Evolutionary conservation across 2,797 vertebrate species (phyloP).

Genomic region (Sebastes itinus): DNA sequence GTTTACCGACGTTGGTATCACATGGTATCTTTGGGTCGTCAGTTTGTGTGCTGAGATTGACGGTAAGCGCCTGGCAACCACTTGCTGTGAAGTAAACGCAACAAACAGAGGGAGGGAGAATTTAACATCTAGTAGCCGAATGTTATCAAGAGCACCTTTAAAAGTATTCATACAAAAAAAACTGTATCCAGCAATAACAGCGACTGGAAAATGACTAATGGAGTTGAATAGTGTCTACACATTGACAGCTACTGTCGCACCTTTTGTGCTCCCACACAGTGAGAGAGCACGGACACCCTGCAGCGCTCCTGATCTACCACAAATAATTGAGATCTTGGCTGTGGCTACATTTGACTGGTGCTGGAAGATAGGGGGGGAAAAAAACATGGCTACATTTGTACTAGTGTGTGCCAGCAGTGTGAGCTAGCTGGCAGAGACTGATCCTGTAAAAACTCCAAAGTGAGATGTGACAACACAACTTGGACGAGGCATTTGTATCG

Average conservation of each 20-base stretch:
- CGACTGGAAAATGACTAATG: conserved; percentile 11
- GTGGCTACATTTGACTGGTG: conserved; percentile 3
- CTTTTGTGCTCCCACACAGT: conserved; percentile 21
- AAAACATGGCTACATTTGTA: conserved; percentile 21
- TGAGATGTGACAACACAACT: conserved; percentile 43
- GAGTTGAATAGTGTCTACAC: neutral
- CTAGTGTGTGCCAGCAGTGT: conserved; percentile 22
- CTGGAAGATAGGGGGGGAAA: neutral
- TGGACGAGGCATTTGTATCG: conserved; percentile 48
- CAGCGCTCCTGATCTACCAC: conserved; percentile 28
- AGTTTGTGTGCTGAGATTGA: neutral
- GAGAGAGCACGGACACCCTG: conserved; percentile 23
- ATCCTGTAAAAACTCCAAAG: conserved; percentile 41
- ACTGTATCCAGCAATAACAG: neutral
- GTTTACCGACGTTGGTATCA: too few relatives aligned
- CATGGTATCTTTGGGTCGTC: too few relatives aligned
- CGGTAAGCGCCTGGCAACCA: too few relatives aligned
- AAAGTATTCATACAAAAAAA: neutral
- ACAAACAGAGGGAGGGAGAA: too few relatives aligned
- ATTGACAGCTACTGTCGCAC: neutral
- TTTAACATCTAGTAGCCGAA: accelerated
- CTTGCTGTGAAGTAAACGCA: too few relatives aligned
- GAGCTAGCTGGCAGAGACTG: conserved; percentile 8
- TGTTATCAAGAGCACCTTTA: neutral
- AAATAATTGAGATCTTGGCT: conserved; percentile 40